Percentiles rank a stretch among this genome's conserved stretches.
These are phyloP conservation scores for Ophioninae sp. DNA, from an alignment of 2,888 invertebrate genomes.

Conservation along the genomic window DNA sequence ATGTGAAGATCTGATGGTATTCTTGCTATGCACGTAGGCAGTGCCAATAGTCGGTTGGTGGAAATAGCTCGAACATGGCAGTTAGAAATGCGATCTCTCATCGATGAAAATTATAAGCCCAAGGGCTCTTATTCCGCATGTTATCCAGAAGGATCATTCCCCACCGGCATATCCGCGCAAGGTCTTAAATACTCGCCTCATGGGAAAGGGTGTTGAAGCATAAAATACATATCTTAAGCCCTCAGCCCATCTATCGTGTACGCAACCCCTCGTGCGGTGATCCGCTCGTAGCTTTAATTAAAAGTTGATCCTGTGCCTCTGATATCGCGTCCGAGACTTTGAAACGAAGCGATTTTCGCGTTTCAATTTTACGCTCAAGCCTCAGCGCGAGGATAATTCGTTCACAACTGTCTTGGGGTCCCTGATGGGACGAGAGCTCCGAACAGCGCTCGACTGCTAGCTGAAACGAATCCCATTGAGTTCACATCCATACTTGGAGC, in stretches of 20 bases:
- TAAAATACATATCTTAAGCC: constrained; percentile 78
- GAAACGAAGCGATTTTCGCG: constrained; percentile 69
- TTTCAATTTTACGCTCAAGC: constrained; percentile 68
- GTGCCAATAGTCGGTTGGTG: not conserved
- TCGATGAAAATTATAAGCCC: constrained; percentile 36
- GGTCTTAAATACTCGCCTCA: constrained; percentile 28
- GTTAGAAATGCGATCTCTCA: not conserved
- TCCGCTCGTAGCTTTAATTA: constrained; percentile 75
- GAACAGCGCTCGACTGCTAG: not conserved
- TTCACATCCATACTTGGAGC: not conserved
- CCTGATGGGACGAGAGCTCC: not conserved
- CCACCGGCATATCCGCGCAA: constrained; percentile 23
- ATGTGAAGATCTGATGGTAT: not conserved
- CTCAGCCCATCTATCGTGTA: constrained; percentile 15
- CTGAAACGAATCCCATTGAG: not conserved
- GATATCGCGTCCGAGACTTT: constrained; percentile 64
- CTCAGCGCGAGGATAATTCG: constrained; percentile 68
- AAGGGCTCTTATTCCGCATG: constrained; percentile 46
- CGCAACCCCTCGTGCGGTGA: constrained; percentile 62
- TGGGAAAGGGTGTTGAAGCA: constrained; percentile 71
- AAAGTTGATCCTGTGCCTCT: constrained; percentile 76
- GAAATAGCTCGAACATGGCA: constrained; percentile 6
- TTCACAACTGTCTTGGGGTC: constrained; percentile 57
- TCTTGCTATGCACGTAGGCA: no score
- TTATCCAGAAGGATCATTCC: constrained; percentile 20